Evolutionary conservation across 2,797 vertebrate genomes (phyloP).

Genomic region (Chaunax sp.): DNA sequence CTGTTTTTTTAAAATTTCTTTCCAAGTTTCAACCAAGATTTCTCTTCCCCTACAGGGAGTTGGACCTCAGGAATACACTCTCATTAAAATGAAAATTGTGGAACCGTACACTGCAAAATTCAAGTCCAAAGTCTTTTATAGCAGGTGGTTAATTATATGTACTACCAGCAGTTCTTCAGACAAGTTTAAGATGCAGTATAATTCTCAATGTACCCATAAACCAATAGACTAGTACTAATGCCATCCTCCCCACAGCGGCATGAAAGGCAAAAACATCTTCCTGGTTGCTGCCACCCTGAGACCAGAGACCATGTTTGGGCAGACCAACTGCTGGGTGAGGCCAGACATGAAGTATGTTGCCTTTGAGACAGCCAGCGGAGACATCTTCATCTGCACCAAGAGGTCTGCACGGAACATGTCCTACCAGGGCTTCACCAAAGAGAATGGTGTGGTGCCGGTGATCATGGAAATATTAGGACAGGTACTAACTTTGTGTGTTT

Average conservation of each 20-base stretch:
- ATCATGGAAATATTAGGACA: slow-evolving; percentile 95
- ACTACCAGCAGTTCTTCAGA: background rate
- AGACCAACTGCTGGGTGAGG: slow-evolving; percentile 97
- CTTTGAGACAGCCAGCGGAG: slow-evolving; percentile 88
- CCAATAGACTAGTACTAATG: background rate
- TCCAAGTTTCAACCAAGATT: slow-evolving; percentile 1
- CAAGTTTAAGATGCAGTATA: too few species aligned
- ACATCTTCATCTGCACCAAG: slow-evolving; percentile 91
- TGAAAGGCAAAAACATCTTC: slow-evolving; percentile 92
- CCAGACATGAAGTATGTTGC: slow-evolving; percentile 96
- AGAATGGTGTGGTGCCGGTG: slow-evolving; percentile 90
- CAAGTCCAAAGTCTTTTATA: slow-evolving; percentile 87
- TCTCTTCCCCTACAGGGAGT: slow-evolving; percentile 85
- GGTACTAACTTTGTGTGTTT: slow-evolving; percentile 74
- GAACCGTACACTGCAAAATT: slow-evolving; percentile 93
- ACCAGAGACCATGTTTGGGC: slow-evolving; percentile 98
- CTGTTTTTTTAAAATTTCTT: background rate
- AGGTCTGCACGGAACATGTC: slow-evolving; percentile 97
- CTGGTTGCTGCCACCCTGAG: slow-evolving; percentile 96
- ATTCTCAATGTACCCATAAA: too few species aligned
- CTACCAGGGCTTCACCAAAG: slow-evolving; percentile 94
- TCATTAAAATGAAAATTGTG: slow-evolving; percentile 96
- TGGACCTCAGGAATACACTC: slow-evolving; percentile 96
- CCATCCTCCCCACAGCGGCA: slow-evolving; percentile 77
- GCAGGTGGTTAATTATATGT: slow-evolving; percentile 66